phyloP scores from a whole-genome alignment of 1,140 invertebrate genomes.

The Watersipora subatra region DNA sequence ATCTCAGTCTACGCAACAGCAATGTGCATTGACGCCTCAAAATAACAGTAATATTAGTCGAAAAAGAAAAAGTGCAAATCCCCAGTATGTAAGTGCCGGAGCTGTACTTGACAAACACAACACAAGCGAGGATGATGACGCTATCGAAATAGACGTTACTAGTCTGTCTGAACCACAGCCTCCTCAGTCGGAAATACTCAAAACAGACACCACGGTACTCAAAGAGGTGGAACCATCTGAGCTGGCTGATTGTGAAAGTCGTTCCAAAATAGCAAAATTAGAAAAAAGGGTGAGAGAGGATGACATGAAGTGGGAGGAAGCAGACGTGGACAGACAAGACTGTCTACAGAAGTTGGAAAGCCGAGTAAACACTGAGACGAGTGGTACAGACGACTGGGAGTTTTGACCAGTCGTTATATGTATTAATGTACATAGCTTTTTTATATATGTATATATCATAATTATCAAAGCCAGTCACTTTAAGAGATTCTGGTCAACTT shows the following conservation, averaged over 20 bases:
- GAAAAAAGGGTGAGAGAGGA: slow-evolving; percentile 18
- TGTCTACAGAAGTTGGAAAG: slow-evolving; percentile 27
- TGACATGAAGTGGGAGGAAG: slow-evolving; percentile 23
- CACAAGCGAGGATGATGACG: not conserved
- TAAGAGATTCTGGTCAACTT: no score
- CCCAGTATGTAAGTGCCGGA: not conserved
- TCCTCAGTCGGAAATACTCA: not conserved
- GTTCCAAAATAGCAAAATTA: slow-evolving; percentile 23
- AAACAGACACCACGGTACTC: not conserved
- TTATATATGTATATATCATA: no score
- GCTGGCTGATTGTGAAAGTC: no score
- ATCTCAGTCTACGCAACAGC: not conserved
- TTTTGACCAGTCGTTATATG: slow-evolving; percentile 18
- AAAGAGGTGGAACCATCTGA: not conserved
- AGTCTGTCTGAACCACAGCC: not conserved
- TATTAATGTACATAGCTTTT: slow-evolving; percentile 13
- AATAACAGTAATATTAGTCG: no score
- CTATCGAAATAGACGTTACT: not conserved
- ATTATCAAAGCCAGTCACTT: no score
- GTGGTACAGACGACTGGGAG: slow-evolving; percentile 25
- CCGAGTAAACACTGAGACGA: slow-evolving; percentile 18
- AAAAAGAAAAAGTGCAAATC: not conserved
- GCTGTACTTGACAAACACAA: not conserved
- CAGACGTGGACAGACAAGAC: slow-evolving; percentile 15
- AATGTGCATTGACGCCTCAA: not conserved